phyloP scores from a whole-genome alignment of 2,888 invertebrate species.

The Chesias legatella region DNA sequence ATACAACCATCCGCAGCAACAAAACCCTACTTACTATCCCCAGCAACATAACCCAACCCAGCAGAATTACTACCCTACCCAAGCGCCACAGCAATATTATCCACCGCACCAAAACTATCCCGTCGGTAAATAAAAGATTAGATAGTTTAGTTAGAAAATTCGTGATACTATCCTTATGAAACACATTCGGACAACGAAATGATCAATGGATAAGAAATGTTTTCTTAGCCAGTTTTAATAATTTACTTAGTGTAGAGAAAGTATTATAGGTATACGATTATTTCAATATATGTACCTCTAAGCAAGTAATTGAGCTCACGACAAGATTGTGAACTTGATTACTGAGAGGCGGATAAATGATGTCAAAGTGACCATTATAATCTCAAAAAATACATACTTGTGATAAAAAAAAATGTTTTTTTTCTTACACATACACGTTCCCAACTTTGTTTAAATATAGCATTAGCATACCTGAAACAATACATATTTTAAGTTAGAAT shows the following conservation, averaged over 20 bases:
- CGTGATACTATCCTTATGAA: slow-evolving; percentile 23
- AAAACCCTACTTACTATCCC: slow-evolving; percentile 25
- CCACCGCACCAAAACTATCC: slow-evolving; percentile 23
- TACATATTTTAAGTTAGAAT: neutral
- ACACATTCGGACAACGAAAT: slow-evolving; percentile 26
- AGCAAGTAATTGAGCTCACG: slow-evolving; percentile 65
- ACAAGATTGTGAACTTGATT: slow-evolving; percentile 67
- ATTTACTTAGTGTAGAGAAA: slow-evolving; percentile 21
- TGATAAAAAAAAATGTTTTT: slow-evolving; percentile 27
- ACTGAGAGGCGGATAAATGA: slow-evolving; percentile 42
- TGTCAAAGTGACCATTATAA: slow-evolving; percentile 46
- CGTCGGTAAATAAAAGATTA: slow-evolving; percentile 26
- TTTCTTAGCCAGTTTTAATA: slow-evolving; percentile 25
- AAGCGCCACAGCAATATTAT: slow-evolving; percentile 23
- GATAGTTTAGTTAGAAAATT: slow-evolving; percentile 13
- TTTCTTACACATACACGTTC: slow-evolving; percentile 13
- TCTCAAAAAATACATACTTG: slow-evolving; percentile 43
- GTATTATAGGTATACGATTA: slow-evolving; percentile 36
- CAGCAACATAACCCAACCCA: slow-evolving; percentile 27
- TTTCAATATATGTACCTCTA: slow-evolving; percentile 39
- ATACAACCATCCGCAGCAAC: slow-evolving; percentile 29
- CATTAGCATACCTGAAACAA: slow-evolving; percentile 26
- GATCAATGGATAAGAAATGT: slow-evolving; percentile 21
- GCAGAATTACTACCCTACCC: slow-evolving; percentile 27
- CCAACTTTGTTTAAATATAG: neutral